These are phyloP conservation scores for Liolophura sinensis DNA, from an alignment of 1,140 invertebrate genomes.

Conservation along the genomic window DNA sequence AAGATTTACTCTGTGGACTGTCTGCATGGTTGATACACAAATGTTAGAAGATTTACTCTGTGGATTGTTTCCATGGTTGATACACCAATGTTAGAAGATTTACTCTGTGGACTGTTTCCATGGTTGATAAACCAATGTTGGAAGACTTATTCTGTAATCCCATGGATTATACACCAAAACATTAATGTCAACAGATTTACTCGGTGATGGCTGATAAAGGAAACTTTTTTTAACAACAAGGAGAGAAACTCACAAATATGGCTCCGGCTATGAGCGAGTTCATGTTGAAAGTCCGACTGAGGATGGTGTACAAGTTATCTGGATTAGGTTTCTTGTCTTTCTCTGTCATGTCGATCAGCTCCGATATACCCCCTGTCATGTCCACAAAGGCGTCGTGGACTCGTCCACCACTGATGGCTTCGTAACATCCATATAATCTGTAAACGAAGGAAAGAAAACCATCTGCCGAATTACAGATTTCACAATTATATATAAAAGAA, in stretches of 20 bases:
- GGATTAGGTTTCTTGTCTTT: not conserved
- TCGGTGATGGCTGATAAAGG: no score
- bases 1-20: no score
- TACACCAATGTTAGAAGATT: no score
- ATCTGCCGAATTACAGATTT: not conserved
- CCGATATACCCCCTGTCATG: slow-evolving; percentile 45
- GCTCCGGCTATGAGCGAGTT: not conserved
- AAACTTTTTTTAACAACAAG: no score
- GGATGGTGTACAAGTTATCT: not conserved
- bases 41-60: no score
- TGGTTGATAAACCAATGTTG: no score
- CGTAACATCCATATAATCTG: slow-evolving; percentile 51
- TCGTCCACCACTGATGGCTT: slow-evolving; percentile 44
- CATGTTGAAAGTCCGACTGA: not conserved
- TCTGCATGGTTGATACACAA: no score
- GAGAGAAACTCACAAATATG: not conserved
- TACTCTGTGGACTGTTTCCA: no score
- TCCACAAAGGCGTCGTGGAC: slow-evolving; percentile 45
- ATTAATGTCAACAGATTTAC: no score
- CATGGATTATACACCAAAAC: no score
- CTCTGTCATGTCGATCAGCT: slow-evolving; percentile 10
- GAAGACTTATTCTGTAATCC: no score
- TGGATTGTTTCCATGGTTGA: no score
- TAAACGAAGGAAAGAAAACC: slow-evolving; percentile 3
- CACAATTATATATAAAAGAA: not conserved